phyloP scores from a whole-genome alignment of 1,140 invertebrate species.

The Euschistus heros region DNA sequence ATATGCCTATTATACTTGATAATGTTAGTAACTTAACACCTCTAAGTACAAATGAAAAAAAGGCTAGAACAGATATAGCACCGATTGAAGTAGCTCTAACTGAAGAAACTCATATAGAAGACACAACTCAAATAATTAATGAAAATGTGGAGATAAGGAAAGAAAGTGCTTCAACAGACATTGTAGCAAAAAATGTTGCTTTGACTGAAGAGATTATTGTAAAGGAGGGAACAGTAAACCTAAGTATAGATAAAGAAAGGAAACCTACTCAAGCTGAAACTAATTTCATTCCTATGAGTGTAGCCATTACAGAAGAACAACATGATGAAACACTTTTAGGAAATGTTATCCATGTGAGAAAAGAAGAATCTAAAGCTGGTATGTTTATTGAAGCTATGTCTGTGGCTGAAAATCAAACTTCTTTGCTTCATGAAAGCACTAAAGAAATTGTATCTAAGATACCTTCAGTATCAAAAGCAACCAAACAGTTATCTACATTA shows the following conservation, averaged over 20 bases:
- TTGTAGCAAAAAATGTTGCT: conserved; percentile 20
- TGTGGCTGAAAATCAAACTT: conserved; percentile 9
- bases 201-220: conserved; percentile 22
- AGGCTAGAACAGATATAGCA: conserved; percentile 9
- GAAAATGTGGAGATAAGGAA: conserved; percentile 28
- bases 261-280: conserved; percentile 13
- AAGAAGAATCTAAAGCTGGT: not conserved
- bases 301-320: conserved; percentile 21
- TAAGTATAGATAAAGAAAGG: conserved; percentile 8
- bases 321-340: conserved; percentile 10
- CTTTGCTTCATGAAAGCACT: not conserved
- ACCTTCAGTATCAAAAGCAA: conserved; percentile 1
- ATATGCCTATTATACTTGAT: conserved; percentile 14
- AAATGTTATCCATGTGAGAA: conserved; percentile 3
- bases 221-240: conserved; percentile 29
- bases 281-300: conserved; percentile 26
- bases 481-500: conserved; percentile 13
- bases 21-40: conserved; percentile 10
- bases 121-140: conserved; percentile 18
- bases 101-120: conserved; percentile 19
- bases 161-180: conserved; percentile 26
- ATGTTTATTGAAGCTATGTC: conserved; percentile 17
- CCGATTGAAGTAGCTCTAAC: conserved; percentile 17
- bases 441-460: not conserved
- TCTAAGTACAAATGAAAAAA: not conserved